Conservation (phyloP, 2,888 invertebrate genomes). For the Meandrusa payeni region DNA sequence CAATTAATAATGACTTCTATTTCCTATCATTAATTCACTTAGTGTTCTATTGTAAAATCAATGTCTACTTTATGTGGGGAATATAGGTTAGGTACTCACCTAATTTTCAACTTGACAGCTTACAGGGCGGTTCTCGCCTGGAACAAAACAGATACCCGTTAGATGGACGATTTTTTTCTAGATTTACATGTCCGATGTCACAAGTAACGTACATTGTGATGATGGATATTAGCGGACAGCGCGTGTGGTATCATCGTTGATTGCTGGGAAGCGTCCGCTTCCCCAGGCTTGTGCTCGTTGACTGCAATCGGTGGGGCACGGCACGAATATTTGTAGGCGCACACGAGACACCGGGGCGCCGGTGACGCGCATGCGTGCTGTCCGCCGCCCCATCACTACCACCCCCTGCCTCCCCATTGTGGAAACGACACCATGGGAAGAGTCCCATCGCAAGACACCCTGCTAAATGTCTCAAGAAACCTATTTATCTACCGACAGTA, state of each 20-base stretch:
- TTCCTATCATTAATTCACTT: too few relatives aligned
- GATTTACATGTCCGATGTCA: slow-evolving; percentile 11
- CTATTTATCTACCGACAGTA: slow-evolving; percentile 14
- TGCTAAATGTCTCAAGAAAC: slow-evolving; percentile 30
- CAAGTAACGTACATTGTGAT: slow-evolving; percentile 47
- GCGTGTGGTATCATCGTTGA: slow-evolving; percentile 39
- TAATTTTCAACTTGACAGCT: slow-evolving; percentile 41
- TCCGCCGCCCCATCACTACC: slow-evolving; percentile 66
- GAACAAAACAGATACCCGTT: slow-evolving; percentile 51
- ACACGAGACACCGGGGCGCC: slow-evolving; percentile 75
- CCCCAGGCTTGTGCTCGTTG: slow-evolving; percentile 49
- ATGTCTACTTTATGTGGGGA: too few relatives aligned
- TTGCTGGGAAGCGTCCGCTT: slow-evolving; percentile 44
- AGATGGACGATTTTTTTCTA: slow-evolving; percentile 27
- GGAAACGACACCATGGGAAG: slow-evolving; percentile 74
- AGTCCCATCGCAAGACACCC: slow-evolving; percentile 68
- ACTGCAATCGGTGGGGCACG: slow-evolving; percentile 60
- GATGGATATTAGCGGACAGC: slow-evolving; percentile 35
- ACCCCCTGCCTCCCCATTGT: slow-evolving; percentile 70
- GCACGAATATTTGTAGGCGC: slow-evolving; percentile 64
- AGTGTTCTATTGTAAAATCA: too few relatives aligned
- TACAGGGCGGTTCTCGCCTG: slow-evolving; percentile 51
- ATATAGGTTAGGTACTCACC: slow-evolving; percentile 46
- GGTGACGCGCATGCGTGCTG: slow-evolving; percentile 68
- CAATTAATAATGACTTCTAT: too few relatives aligned